Percentiles rank a stretch among this genome's conserved stretches.
Evolutionary conservation across 2,888 invertebrate species (phyloP).

Genomic region (Tenodera sinensis): DNA sequence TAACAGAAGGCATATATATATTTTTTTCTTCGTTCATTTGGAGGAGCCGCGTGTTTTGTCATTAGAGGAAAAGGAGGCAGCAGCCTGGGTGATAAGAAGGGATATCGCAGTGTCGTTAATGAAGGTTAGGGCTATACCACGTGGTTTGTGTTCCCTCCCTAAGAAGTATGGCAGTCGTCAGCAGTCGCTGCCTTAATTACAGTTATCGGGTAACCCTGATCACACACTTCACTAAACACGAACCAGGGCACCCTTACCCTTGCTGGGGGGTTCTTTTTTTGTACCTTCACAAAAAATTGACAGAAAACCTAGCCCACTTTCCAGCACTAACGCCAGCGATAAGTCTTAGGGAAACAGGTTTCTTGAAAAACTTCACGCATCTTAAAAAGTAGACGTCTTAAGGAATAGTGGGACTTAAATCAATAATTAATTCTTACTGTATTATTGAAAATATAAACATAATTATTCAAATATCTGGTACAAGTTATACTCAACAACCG

Average conservation of each 20-base stretch:
- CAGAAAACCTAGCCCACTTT: not conserved
- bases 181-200: not conserved
- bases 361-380: not conserved
- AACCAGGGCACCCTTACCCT: not conserved
- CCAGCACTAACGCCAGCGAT: not conserved
- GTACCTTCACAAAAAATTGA: not conserved
- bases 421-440: no score
- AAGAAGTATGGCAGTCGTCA: not conserved
- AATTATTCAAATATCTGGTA: no score
- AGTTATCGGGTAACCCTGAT: slow-evolving; percentile 6
- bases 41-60: not conserved
- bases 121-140: not conserved
- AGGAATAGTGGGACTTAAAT: no score
- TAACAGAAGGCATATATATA: no score
- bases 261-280: not conserved
- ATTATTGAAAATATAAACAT: no score
- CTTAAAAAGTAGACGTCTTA: no score
- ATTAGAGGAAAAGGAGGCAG: not conserved
- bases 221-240: slow-evolving; percentile 12
- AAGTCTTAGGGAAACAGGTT: not conserved
- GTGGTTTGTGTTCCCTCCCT: not conserved
- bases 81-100: not conserved
- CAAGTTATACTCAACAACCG: no score
- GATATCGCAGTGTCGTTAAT: not conserved
- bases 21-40: no score